These are phyloP conservation scores for Oligia strigilis DNA, from an alignment of 2,888 invertebrate genomes.

Conservation along the genomic window DNA sequence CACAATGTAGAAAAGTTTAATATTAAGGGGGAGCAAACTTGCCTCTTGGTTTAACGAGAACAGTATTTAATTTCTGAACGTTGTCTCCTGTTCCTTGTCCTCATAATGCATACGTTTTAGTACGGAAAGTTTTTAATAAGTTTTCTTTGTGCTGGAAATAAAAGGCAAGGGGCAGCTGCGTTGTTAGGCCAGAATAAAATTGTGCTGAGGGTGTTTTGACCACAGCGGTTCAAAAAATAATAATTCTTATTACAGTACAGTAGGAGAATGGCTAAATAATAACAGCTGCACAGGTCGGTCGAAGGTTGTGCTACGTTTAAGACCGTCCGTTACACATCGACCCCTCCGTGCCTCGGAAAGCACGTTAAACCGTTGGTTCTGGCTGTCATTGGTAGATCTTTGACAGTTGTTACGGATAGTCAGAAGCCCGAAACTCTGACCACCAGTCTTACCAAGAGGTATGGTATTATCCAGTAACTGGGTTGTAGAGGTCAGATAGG, in stretches of 20 bases:
- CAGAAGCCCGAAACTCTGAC: no score
- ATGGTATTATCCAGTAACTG: not conserved
- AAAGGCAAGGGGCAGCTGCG: not conserved
- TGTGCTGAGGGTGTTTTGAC: not conserved
- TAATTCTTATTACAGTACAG: not conserved
- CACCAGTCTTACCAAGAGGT: no score
- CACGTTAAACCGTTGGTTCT: not conserved
- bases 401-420: not conserved
- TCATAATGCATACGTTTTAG: constrained; percentile 32
- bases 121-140: constrained; percentile 37
- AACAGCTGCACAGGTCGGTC: not conserved
- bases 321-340: not conserved
- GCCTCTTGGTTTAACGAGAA: constrained; percentile 27
- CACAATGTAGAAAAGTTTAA: constrained; percentile 39
- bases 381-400: not conserved
- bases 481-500: not conserved
- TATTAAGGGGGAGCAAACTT: constrained; percentile 25
- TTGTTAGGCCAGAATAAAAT: not conserved
- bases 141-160: constrained; percentile 19
- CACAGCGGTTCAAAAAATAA: not conserved
- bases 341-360: not conserved
- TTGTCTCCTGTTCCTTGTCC: constrained; percentile 14
- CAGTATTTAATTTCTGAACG: constrained; percentile 45
- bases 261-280: not conserved
- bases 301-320: not conserved